Base-by-base conservation (phyloP, 1,140 invertebrate genomes). In the Trachymyrmex cornetzi region DNA sequence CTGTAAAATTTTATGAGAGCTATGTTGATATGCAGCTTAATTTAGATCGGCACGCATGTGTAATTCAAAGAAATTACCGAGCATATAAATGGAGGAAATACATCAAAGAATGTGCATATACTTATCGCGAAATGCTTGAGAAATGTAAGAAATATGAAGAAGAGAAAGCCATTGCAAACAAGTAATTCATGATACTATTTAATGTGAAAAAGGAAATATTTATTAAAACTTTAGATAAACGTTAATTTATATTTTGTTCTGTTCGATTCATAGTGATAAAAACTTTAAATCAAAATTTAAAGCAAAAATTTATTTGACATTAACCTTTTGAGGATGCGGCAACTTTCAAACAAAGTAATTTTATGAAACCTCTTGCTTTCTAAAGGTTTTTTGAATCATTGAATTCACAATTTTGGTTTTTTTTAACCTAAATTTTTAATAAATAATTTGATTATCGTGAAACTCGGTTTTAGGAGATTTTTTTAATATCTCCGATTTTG, bases 11-110 rank as follows among this genome's bases (percentile, higher is more conserved):
- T 2, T 97, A 97, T 66, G 95, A 96, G 89, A 96, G 95, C 2
- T 96, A 95, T 34, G 95, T 96, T 1, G 95, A 96, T 89, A 95
- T 95, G 92, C 93, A 95, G 6, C 85, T 96, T 22, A 95, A 96
- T 87, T 93, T 96, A 38, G 93, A 96, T 53, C 94, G 95, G 27
- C 95, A 96, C 61, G 96, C 96, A 3, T 90, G 94, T 24, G 93
- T 96, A 11, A 97, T 97, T 85, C 97, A 97, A 86, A 94, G 96
- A 72, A 95, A 95, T 67, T 96, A 96, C 82, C 94, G 94, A 84
- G 95, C 95, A 67, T 94, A 96, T 77, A 94, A 93, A 77, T 87
- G 94, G 30, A 38, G 88, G 67, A 93, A 93, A 79, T 80, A 89
- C 22, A 87, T 95, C 0, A 92, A 89, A 77, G 75, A 93, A 74